phyloP scores from a whole-genome alignment of 2,888 invertebrate genomes.

The Lamellibrachia satsuma region DNA sequence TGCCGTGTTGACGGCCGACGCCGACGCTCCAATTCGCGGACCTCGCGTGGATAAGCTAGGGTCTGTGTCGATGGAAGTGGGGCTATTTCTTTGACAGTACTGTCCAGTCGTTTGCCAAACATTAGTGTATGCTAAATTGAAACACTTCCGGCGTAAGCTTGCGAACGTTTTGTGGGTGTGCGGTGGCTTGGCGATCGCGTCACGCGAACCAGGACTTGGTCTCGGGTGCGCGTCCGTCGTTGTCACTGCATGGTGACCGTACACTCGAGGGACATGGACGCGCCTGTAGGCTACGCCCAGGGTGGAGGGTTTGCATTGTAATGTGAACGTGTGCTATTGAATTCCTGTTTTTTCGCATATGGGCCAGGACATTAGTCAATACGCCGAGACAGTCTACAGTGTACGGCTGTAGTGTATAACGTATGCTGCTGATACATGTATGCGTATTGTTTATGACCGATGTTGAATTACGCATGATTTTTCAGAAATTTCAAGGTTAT shows the following conservation, averaged over 20 bases:
- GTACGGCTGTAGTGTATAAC: too few relatives aligned
- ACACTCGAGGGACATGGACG: not conserved
- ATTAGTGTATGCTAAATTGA: not conserved
- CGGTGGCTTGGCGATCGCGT: not conserved
- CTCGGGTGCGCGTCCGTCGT: not conserved
- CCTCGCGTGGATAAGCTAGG: not conserved
- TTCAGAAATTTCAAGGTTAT: not conserved
- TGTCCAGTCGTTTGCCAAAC: not conserved
- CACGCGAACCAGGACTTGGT: not conserved
- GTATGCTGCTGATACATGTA: not conserved
- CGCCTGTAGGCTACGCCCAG: not conserved
- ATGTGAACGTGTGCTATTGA: not conserved
- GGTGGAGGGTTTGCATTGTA: not conserved
- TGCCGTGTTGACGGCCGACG: constrained; percentile 6
- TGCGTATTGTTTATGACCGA: not conserved
- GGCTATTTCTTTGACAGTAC: not conserved
- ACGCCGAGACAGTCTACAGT: not conserved
- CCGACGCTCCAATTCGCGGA: constrained; percentile 17
- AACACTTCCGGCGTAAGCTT: not conserved
- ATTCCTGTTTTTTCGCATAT: not conserved
- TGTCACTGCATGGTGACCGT: not conserved
- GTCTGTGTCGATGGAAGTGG: not conserved
- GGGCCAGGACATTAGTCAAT: not conserved
- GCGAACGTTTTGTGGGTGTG: not conserved
- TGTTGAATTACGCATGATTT: not conserved